phyloP scores from a whole-genome alignment of 2,797 vertebrate species.

The Hybognathus amarus region DNA sequence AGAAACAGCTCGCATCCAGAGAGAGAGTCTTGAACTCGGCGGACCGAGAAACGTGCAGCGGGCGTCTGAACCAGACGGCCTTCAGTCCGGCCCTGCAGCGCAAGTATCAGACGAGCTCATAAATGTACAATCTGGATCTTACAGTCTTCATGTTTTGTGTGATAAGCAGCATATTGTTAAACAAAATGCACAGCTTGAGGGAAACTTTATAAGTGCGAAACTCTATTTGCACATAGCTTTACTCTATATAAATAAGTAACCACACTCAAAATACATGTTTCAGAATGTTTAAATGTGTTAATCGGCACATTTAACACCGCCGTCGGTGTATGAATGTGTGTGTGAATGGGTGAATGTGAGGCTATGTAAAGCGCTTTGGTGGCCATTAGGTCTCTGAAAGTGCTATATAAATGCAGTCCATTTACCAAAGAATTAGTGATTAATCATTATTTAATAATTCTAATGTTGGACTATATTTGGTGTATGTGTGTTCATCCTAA shows the following conservation, averaged over 20 bases:
- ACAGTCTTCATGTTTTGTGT: constrained; percentile 12
- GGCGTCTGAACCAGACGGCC: not conserved
- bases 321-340: no score
- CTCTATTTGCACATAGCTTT: not conserved
- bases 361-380: no score
- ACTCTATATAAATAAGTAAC: not conserved
- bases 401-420: no score
- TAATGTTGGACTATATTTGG: not conserved
- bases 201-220: not conserved
- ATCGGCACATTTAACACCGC: no score
- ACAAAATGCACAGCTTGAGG: not conserved
- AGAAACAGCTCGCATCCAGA: not conserved
- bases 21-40: constrained; percentile 4
- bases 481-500: not conserved
- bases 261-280: not conserved
- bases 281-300: not conserved
- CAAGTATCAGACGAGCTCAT: constrained; percentile 4
- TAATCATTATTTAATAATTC: not conserved
- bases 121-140: constrained; percentile 1
- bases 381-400: no score
- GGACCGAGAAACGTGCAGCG: not conserved
- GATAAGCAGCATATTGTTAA: constrained; percentile 5
- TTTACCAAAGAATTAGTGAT: not conserved
- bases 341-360: no score
- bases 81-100: not conserved